Evolutionary conservation across 2,797 vertebrate genomes (phyloP).

Genomic region (Taenioides sp.): DNA sequence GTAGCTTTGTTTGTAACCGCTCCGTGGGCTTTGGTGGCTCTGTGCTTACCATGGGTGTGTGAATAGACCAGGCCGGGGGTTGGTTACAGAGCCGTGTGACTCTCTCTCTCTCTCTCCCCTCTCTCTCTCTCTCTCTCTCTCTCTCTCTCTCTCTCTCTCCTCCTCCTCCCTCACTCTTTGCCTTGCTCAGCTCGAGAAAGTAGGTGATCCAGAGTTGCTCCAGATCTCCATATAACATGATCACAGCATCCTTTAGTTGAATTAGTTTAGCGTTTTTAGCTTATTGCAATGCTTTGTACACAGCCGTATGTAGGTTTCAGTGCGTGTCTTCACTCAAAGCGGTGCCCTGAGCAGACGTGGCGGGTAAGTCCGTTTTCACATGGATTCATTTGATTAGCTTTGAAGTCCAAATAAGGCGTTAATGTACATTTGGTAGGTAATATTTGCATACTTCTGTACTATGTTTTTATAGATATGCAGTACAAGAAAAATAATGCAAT

Average conservation of each 20-base stretch:
- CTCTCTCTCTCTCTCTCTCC: slow-evolving; percentile 1
- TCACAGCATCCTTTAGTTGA: slow-evolving; percentile 51
- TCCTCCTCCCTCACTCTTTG: slow-evolving; percentile 26
- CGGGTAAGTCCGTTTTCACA: slow-evolving; percentile 67
- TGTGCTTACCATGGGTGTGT: slow-evolving; percentile 49
- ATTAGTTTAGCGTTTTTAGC: slow-evolving; percentile 36
- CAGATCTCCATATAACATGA: slow-evolving; percentile 31
- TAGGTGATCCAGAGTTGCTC: slow-evolving; percentile 63
- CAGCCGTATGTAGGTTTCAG: slow-evolving; percentile 69
- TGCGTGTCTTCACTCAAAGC: slow-evolving; percentile 62
- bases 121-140: background rate
- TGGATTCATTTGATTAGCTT: slow-evolving; percentile 27
- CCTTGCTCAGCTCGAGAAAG: slow-evolving; percentile 41
- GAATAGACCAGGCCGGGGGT: slow-evolving; percentile 50
- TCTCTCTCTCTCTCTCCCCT: slow-evolving; percentile 25
- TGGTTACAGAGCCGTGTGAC: slow-evolving; percentile 52
- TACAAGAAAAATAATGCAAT: background rate
- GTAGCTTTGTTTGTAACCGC: background rate
- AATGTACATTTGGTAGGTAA: slow-evolving; percentile 5
- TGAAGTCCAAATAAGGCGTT: slow-evolving; percentile 21
- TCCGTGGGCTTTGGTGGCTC: background rate
- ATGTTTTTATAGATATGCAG: background rate
- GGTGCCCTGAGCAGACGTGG: slow-evolving; percentile 56
- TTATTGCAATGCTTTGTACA: slow-evolving; percentile 72
- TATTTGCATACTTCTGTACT: background rate